These are phyloP conservation scores for Microcebus lehilahytsara DNA, from an alignment of 2,113 vertebrate species.

Conservation along the genomic window DNA sequence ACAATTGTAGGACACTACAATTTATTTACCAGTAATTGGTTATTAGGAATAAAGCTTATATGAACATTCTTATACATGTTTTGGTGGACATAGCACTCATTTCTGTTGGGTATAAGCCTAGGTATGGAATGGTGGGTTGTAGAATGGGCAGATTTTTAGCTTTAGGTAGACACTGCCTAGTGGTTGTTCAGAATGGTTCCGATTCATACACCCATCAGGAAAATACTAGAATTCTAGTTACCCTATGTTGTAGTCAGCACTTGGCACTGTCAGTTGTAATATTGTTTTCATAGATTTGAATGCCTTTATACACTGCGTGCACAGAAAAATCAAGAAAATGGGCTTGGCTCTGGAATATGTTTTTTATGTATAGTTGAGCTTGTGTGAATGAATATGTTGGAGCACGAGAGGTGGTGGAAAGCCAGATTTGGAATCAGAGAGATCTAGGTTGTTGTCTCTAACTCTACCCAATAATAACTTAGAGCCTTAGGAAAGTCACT, in stretches of 20 bases:
- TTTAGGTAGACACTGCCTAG: neutral
- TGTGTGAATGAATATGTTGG: neutral
- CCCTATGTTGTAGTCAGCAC: neutral
- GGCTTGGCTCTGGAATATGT: neutral
- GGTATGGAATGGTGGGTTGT: neutral
- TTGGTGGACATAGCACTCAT: neutral
- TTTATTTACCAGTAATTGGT: neutral
- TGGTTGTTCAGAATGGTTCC: neutral
- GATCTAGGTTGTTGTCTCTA: neutral
- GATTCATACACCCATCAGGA: neutral
- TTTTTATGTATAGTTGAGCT: neutral
- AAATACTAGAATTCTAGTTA: neutral
- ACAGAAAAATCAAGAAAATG: conserved; percentile 20
- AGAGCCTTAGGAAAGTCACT: neutral
- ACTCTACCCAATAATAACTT: neutral
- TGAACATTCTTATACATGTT: neutral
- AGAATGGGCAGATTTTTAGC: neutral
- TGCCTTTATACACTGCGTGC: neutral
- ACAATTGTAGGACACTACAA: neutral
- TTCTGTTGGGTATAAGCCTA: neutral
- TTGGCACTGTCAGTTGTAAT: neutral
- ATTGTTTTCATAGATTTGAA: neutral
- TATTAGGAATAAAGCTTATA: neutral
- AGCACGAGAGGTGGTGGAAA: neutral
- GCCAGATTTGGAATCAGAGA: neutral